Evolutionary conservation across 2,888 invertebrate species (phyloP).

Genomic region (Anthrax anthrax): DNA sequence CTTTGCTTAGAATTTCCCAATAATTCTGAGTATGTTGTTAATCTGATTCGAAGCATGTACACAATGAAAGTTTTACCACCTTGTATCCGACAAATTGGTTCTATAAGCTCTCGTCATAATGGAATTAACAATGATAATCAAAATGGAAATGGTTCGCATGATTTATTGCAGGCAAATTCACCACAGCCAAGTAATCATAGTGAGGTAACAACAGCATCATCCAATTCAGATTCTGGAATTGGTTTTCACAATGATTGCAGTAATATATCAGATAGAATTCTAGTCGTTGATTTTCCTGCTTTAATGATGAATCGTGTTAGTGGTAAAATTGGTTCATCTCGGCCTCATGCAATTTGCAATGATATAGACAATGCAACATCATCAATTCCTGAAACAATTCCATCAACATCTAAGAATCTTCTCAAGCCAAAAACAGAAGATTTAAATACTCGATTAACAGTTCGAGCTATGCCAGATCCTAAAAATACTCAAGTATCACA

Average conservation of each 20-base stretch:
- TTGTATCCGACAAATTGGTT: conserved; percentile 4
- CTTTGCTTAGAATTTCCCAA: conserved; percentile 81
- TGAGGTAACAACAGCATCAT: conserved; percentile 65
- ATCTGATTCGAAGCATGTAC: conserved; percentile 57
- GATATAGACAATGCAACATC: conserved; percentile 13
- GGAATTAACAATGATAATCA: conserved; percentile 23
- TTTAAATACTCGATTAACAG: conserved; percentile 37
- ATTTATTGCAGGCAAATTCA: conserved; percentile 44
- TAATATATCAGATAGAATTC: conserved; percentile 65
- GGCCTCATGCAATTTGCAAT: conserved; percentile 28
- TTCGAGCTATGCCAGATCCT: conserved; percentile 52
- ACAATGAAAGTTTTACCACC: conserved; percentile 41
- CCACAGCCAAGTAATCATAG: conserved; percentile 75
- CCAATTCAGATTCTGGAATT: conserved; percentile 90
- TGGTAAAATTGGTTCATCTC: conserved; percentile 8
- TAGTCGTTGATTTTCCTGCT: conserved; percentile 59
- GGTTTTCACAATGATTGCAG: conserved; percentile 83
- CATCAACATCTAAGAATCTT: background rate
- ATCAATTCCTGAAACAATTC: too few species aligned
- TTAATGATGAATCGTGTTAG: conserved; percentile 16
- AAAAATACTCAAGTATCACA: conserved; percentile 18
- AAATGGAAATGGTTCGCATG: conserved; percentile 10
- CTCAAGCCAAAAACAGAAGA: conserved; percentile 14
- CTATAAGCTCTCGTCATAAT: background rate
- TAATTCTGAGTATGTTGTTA: conserved; percentile 63